phyloP scores from a whole-genome alignment of 2,797 vertebrate species.

The Sebastes kiyomatsui region DNA sequence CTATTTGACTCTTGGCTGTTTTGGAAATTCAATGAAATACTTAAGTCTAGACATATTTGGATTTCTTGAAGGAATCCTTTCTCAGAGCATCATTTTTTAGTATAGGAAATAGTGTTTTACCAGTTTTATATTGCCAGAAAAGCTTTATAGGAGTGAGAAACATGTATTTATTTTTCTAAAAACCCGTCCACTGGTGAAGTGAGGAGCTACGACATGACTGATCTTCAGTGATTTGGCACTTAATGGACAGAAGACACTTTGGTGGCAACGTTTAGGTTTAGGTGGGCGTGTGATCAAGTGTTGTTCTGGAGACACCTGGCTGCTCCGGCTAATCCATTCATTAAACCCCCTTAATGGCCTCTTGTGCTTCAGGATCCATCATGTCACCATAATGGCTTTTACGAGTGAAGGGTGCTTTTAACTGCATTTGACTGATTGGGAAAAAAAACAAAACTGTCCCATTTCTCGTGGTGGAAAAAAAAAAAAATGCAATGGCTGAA shows the following conservation, averaged over 20 bases:
- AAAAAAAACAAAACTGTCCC: constrained; percentile 11
- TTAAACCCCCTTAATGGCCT: constrained; percentile 68
- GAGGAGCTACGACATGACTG: neutral
- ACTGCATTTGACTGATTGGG: constrained; percentile 59
- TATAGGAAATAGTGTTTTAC: neutral
- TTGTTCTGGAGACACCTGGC: constrained; percentile 65
- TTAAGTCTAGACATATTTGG: constrained; percentile 8
- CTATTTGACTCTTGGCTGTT: constrained; percentile 46
- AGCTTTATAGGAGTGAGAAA: neutral
- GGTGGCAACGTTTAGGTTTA: constrained; percentile 12
- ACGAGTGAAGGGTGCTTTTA: constrained; percentile 60
- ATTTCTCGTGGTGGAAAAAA: constrained; percentile 27
- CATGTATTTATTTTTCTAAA: neutral
- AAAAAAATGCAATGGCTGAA: constrained; percentile 31
- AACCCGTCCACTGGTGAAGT: neutral
- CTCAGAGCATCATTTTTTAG: neutral
- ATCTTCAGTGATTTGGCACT: neutral
- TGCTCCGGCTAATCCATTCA: constrained; percentile 61
- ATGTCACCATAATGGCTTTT: constrained; percentile 63
- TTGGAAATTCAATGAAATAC: constrained; percentile 31
- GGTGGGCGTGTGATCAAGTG: constrained; percentile 56
- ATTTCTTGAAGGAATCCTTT: neutral
- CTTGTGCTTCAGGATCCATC: constrained; percentile 69
- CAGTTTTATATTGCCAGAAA: neutral
- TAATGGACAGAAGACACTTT: neutral